Evolutionary conservation across 2,797 vertebrate genomes (phyloP), one percentile per base, ranked within the genome.

Genomic region (Novumbra hubbsi): DNA sequence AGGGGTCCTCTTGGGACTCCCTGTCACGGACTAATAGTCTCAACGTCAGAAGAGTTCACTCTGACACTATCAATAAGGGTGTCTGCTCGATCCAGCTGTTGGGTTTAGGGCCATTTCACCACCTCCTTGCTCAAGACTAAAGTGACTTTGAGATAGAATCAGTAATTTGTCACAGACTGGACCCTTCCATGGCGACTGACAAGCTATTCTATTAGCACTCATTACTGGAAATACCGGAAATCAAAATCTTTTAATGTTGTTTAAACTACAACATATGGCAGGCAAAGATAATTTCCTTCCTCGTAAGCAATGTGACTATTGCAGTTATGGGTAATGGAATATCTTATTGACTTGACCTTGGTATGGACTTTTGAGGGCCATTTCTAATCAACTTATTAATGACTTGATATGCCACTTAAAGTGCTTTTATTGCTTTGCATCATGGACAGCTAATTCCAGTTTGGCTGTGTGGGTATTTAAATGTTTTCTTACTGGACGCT

Each of bases 1-100:
- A 19, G 0, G 34, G 41, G 66, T 24, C 70, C 32, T 55, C 2
- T 4, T 4, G 77, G 60, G 70, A 70, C 17, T 21, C 67, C 21
- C 67, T 48, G 52, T 57, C 24, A 66, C 68, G 30, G 71, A 55
- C 65, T 78, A 75, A 75, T 34, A 30, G 71, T 72, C 70, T 76
- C 78, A 68, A 48, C 50, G 49, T 71, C 78, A 76, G 78, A 79
- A 79, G 78, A 38, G 74, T 74, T 79, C 78, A 73, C 66, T 76
- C 74, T 71, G 78, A 76, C 71, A 70, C 78, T 73, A 73, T 79
- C 74, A 66, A 70, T 76, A 76, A 70, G 73, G 41, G 30, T 69
- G 45, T 73, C 52, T 48, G 11, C 21, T 21, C 2, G 21, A 24
- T 60, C 55, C 55, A 60, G 55, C 55, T 12, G 12, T 45, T 55